Evolutionary conservation across 2,113 vertebrate species (phyloP).

Genomic region (Nesospiza acunhae): DNA sequence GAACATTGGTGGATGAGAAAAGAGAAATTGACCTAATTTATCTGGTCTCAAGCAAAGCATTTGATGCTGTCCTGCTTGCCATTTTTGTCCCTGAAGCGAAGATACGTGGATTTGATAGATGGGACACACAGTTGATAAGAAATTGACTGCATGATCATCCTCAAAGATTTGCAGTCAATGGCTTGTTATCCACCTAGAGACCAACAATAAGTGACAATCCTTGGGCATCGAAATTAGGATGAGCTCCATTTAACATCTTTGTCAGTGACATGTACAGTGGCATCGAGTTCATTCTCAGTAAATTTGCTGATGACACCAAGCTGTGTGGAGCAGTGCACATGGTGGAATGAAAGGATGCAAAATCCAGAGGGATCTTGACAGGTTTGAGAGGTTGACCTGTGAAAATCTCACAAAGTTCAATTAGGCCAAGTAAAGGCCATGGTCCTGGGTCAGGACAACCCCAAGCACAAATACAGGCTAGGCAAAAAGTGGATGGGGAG

Average conservation of each 20-base stretch:
- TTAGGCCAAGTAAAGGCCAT: background rate
- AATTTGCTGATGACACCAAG: background rate
- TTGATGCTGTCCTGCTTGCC: background rate
- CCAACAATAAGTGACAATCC: fast-evolving
- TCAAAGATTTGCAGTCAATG: background rate
- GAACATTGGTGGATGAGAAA: background rate
- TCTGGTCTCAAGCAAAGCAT: fast-evolving
- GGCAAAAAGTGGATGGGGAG: background rate
- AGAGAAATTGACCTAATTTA: background rate
- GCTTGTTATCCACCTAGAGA: background rate
- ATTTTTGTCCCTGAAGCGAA: background rate
- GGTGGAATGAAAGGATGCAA: background rate
- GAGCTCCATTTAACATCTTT: background rate
- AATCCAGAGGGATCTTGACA: background rate
- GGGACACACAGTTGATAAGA: background rate
- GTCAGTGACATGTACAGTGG: no score
- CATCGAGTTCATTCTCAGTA: background rate
- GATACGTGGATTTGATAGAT: background rate
- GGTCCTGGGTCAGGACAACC: background rate
- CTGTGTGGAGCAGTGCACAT: no score
- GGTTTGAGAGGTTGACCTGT: background rate
- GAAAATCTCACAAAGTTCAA: background rate
- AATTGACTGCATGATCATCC: background rate
- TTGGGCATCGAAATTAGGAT: background rate
- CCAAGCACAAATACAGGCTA: background rate